Evolutionary conservation across 2,888 invertebrate genomes (phyloP).

Genomic region (Octonoba sinensis): DNA sequence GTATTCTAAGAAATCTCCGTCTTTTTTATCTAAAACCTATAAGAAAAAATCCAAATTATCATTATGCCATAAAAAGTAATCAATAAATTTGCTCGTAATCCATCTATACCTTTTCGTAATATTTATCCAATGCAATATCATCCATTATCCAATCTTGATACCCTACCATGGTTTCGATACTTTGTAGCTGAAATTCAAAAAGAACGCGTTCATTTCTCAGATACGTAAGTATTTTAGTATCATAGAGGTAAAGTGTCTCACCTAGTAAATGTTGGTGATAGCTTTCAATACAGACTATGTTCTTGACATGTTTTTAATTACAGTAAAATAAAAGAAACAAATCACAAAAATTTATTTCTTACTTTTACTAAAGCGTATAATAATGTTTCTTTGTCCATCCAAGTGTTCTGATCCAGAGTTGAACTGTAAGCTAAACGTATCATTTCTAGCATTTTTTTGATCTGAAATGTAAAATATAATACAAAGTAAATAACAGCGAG

Average conservation of each 20-base stretch:
- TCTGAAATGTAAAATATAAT: background rate
- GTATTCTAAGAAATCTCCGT: constrained; percentile 16
- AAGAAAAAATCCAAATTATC: background rate
- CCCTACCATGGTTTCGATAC: constrained; percentile 41
- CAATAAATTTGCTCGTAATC: too few relatives aligned
- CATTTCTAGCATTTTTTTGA: constrained; percentile 50
- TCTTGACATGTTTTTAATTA: background rate
- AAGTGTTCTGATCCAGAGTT: constrained; percentile 39
- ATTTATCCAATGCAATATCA: constrained; percentile 22
- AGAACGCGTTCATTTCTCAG: background rate
- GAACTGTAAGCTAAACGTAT: constrained; percentile 46
- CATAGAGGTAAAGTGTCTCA: too few relatives aligned
- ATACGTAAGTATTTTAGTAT: too few relatives aligned
- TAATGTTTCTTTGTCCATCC: constrained; percentile 58
- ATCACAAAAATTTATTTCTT: background rate
- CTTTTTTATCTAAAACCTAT: constrained; percentile 21
- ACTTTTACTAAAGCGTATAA: constrained; percentile 48
- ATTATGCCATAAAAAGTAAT: background rate
- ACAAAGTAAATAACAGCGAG: too few relatives aligned
- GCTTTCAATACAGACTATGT: background rate
- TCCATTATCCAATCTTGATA: constrained; percentile 53
- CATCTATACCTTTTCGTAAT: constrained; percentile 33
- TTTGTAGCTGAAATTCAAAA: constrained; percentile 42
- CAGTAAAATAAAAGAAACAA: background rate
- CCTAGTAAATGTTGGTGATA: too few relatives aligned